phyloP scores from a whole-genome alignment of 2,113 vertebrate genomes.

The Otocyon megalotis region DNA sequence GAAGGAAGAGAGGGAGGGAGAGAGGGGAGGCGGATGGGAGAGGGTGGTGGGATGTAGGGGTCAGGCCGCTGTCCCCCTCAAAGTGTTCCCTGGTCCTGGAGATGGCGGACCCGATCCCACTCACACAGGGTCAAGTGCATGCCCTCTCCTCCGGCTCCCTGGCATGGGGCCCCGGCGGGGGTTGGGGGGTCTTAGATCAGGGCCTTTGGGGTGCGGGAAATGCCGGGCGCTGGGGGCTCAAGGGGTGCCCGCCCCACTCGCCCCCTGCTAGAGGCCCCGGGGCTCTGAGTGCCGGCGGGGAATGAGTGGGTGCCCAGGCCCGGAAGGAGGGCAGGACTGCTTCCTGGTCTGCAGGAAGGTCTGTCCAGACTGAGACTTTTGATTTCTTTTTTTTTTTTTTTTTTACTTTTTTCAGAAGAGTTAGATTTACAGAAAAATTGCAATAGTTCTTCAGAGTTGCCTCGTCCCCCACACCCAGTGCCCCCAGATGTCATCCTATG shows the following conservation, averaged over 20 bases:
- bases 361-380: background rate
- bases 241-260: background rate
- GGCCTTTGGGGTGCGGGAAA: background rate
- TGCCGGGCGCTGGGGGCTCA: background rate
- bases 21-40: fast-evolving
- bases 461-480: background rate
- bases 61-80: background rate
- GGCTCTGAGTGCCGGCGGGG: fast-evolving
- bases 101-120: background rate
- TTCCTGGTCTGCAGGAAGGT: background rate
- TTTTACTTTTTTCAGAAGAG: background rate
- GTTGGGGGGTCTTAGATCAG: background rate
- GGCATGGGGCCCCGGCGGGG: background rate
- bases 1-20: too few species aligned
- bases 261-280: background rate
- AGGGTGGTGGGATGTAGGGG: background rate
- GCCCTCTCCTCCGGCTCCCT: background rate
- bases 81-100: background rate
- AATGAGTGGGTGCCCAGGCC: background rate
- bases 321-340: background rate
- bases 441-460: background rate
- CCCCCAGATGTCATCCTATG: background rate
- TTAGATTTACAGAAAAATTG: background rate
- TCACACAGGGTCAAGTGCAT: too few species aligned
- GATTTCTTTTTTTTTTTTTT: background rate